Conservation (phyloP, 1,140 invertebrate species). For the Lucilia cuprina region DNA sequence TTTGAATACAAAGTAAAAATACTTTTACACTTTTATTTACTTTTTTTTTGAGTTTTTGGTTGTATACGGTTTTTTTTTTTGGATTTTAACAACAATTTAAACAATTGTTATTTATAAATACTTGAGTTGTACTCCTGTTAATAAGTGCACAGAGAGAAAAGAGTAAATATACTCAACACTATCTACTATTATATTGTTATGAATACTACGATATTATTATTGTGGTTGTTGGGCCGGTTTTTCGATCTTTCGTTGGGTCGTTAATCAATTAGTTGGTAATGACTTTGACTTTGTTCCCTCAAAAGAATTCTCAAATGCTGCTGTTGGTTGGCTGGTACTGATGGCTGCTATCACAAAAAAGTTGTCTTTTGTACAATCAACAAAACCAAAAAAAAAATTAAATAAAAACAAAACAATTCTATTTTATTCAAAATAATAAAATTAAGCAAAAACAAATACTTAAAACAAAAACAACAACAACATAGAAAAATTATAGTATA, state of each 20-base stretch:
- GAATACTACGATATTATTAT: not conserved
- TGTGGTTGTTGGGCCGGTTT: not conserved
- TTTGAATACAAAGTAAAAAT: slow-evolving; percentile 20
- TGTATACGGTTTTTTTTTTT: not conserved
- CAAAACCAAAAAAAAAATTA: no score
- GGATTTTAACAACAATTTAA: not conserved
- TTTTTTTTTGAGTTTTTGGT: not conserved
- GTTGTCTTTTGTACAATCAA: not conserved
- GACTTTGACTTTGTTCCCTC: slow-evolving; percentile 9
- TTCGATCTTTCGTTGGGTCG: not conserved
- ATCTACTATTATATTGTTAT: not conserved
- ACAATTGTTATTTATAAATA: slow-evolving; percentile 6
- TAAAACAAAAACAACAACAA: not conserved
- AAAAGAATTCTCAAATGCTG: not conserved
- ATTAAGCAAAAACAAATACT: not conserved
- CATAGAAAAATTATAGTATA: not conserved
- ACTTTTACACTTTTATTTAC: slow-evolving; percentile 22
- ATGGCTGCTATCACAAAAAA: not conserved
- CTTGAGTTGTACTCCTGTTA: not conserved
- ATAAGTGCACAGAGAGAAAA: slow-evolving; percentile 12
- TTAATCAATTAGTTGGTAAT: slow-evolving; percentile 8
- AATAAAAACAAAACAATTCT: not conserved
- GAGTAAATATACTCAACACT: not conserved
- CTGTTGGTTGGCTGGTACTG: not conserved
- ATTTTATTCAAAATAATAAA: slow-evolving; percentile 1